A percentile compares a stretch with the other conserved stretches of the same genome.
phyloP scores from a whole-genome alignment of 2,888 invertebrate species.

The Elysia crispata region DNA sequence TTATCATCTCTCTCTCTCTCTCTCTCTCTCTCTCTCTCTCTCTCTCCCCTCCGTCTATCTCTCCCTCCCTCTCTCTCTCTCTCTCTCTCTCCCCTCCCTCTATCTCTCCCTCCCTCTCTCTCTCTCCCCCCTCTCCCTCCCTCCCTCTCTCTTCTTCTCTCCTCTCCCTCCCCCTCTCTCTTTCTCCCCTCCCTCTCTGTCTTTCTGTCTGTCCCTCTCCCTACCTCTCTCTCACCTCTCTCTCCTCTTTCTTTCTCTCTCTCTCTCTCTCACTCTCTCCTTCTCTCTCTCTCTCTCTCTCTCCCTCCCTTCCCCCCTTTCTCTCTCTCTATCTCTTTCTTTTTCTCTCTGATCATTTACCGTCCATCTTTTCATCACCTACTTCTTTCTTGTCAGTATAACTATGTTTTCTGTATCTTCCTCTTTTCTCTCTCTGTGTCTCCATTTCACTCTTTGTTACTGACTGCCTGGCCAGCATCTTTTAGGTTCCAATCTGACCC shows the following conservation, averaged over 20 bases:
- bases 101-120: neutral
- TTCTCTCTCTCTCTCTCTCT: conserved; percentile 13
- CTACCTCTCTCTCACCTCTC: conserved; percentile 16
- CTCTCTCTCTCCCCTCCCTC: neutral
- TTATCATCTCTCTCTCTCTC: conserved; percentile 40
- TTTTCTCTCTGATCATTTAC: neutral
- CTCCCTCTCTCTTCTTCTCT: neutral
- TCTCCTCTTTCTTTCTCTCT: conserved; percentile 20
- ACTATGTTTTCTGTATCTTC: neutral
- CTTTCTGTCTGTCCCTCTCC: neutral
- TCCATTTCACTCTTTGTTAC: too few relatives aligned
- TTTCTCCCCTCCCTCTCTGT: conserved; percentile 9
- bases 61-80: conserved; percentile 11
- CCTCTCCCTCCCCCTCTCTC: conserved; percentile 5
- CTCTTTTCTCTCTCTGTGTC: conserved; percentile 6
- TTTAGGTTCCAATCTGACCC: too few relatives aligned
- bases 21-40: conserved; percentile 28
- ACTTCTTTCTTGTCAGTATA: too few relatives aligned
- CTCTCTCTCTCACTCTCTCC: conserved; percentile 7
- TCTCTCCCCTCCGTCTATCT: neutral
- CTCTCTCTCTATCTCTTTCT: too few relatives aligned
- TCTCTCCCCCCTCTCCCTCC: neutral
- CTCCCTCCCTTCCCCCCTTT: too few relatives aligned
- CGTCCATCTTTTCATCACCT: too few relatives aligned
- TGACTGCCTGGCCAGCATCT: too few relatives aligned